Base-by-base conservation (phyloP, 2,113 vertebrate genomes). In the Empidonax traillii region DNA sequence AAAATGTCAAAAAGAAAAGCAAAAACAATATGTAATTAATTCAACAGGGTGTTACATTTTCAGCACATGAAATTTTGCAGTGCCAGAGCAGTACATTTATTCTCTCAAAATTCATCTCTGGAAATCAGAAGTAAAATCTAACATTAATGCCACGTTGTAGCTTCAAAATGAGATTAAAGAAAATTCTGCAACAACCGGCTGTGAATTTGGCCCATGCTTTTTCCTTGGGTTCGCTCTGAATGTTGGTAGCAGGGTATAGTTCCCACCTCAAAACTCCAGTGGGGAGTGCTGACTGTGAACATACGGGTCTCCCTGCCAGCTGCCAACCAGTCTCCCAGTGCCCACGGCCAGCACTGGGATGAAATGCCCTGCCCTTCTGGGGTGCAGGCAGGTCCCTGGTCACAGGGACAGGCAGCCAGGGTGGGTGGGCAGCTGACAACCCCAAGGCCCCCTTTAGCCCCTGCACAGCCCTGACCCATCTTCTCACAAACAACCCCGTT, bases 241-340 rank as follows among this genome's bases (percentile, higher is more conserved):
- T 31, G 19, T 37, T 44, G 61, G 72, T 41, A 31, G 41, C 73
- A 68, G 44, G 39, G 20, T 28, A 7, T 20, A 33, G 39, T 88
- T 94, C 94, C 85, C 51, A 8, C 13, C 43, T 46, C 41, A 6
- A 18, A 58, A 12, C n/a, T 46, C 22, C 12, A 0, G 31, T 0
- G 0, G 28, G 22, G 9, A 19, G 28, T n/a, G 20, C 66, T 47
- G 62, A 4, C 49, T 58, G 43, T 2, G 0, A 61, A 14, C 21
- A 0, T 5, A 6, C 1, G 0, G 17, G 16, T 39, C 31, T 71
- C 69, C 44, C 66, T 10, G 31, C 56, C 52, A 13, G 58, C 28
- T 3, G 0, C 61, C 18, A 4, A 0, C 12, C 11, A 52, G 21
- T 19, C 20, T 63, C 21, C 55, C 22, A 2, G 30, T 9, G 5